Conservation (phyloP, 2,888 invertebrate species). For the Ectobius pallidus region DNA sequence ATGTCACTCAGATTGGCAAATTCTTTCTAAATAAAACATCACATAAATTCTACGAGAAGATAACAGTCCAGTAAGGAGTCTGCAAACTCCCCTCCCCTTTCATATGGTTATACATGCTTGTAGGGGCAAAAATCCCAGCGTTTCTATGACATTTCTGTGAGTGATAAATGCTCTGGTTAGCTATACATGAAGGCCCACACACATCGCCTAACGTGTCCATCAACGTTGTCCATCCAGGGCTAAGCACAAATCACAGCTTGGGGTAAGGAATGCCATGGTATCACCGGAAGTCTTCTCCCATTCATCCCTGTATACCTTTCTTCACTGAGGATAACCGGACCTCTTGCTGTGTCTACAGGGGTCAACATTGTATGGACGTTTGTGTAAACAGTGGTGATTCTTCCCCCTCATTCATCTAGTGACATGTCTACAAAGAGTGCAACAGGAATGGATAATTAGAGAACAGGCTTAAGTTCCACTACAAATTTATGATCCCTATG, state of each 20-base stretch:
- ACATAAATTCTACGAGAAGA: too few species aligned
- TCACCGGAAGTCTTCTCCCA: background rate
- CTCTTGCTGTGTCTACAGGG: background rate
- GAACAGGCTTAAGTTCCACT: background rate
- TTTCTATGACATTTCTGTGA: background rate
- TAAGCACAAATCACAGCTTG: slow-evolving; percentile 2
- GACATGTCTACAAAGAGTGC: background rate
- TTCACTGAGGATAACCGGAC: background rate
- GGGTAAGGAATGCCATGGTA: background rate
- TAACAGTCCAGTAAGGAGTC: too few species aligned
- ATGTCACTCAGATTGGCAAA: too few species aligned
- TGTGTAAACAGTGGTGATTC: background rate
- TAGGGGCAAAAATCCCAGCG: too few species aligned
- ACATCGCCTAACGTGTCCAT: slow-evolving; percentile 3
- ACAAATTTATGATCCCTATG: too few species aligned
- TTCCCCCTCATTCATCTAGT: background rate
- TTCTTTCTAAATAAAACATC: too few species aligned
- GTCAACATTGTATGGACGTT: background rate
- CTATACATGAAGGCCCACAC: background rate
- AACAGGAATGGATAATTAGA: background rate
- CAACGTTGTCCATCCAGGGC: background rate
- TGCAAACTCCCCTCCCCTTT: too few species aligned
- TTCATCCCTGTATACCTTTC: background rate
- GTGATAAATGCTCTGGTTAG: background rate
- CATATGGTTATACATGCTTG: too few species aligned